A percentile compares a stretch with the other conserved stretches of the same genome.
Evolutionary conservation across 2,888 invertebrate species (phyloP).

Genomic region (Phoenoteleia sp.): DNA sequence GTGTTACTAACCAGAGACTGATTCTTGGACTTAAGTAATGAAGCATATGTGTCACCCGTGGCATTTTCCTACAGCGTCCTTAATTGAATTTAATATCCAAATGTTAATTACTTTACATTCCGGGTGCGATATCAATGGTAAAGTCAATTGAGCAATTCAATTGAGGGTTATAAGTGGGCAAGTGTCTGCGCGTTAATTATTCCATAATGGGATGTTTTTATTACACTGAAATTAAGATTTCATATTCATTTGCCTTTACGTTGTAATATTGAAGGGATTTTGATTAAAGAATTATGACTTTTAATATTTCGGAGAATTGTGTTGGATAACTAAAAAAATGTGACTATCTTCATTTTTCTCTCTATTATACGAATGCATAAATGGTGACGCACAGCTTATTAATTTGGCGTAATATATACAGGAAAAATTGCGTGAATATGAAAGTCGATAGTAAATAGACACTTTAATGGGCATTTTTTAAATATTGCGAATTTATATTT

Average conservation of each 20-base stretch:
- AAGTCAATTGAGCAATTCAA: not conserved
- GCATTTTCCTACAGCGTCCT: not conserved
- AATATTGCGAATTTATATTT: conserved; percentile 39
- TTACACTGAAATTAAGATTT: too few species aligned
- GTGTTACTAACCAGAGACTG: not conserved
- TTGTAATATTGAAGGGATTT: too few species aligned
- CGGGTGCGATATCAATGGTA: not conserved
- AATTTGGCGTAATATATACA: conserved; percentile 57
- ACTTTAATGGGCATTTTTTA: not conserved
- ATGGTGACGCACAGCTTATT: conserved; percentile 39
- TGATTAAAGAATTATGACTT: too few species aligned
- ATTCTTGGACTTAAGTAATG: conserved; percentile 22
- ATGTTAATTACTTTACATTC: not conserved
- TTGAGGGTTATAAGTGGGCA: not conserved
- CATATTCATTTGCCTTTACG: too few species aligned
- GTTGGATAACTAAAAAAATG: too few species aligned
- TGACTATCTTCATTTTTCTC: too few species aligned
- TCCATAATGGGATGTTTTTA: not conserved
- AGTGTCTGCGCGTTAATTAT: not conserved
- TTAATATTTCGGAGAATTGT: too few species aligned
- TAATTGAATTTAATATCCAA: not conserved
- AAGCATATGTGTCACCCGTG: not conserved
- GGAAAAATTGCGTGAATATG: conserved; percentile 39
- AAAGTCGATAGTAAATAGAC: conserved; percentile 64
- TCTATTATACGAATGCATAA: too few species aligned